Evolutionary conservation across 2,797 vertebrate genomes (phyloP).

Genomic region (Lerista edwardsae): DNA sequence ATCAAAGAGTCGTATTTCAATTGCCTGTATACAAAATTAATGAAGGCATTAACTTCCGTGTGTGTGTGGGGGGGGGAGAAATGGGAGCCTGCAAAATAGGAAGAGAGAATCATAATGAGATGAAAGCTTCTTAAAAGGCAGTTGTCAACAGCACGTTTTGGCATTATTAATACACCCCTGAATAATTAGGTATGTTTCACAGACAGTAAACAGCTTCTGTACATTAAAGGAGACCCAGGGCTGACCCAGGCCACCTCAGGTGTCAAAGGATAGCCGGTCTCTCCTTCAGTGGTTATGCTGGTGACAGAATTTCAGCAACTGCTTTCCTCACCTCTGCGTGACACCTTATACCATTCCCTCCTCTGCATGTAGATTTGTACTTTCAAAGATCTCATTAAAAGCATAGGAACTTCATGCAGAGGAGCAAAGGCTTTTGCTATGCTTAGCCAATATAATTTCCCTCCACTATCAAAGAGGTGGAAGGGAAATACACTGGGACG

Average conservation of each 20-base stretch:
- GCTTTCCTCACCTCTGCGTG: background rate
- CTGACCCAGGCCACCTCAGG: background rate
- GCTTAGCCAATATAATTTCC: background rate
- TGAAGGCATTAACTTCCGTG: slow-evolving; percentile 72
- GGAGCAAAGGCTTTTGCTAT: background rate
- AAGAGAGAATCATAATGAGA: slow-evolving; percentile 66
- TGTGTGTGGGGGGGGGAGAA: slow-evolving; percentile 1
- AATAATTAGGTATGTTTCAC: slow-evolving; percentile 27
- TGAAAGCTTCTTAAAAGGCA: slow-evolving; percentile 72
- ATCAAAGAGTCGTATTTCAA: slow-evolving; percentile 70
- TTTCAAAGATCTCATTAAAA: background rate
- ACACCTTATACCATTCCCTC: background rate
- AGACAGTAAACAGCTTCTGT: slow-evolving; percentile 22
- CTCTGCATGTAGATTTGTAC: background rate
- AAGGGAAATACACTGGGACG: background rate
- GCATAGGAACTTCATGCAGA: background rate
- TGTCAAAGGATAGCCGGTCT: too few species aligned
- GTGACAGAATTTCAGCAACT: background rate
- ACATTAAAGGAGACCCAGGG: background rate
- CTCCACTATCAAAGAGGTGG: background rate
- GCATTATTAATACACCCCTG: slow-evolving; percentile 49
- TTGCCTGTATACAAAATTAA: slow-evolving; percentile 74
- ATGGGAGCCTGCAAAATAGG: slow-evolving; percentile 54
- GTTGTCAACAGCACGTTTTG: slow-evolving; percentile 67
- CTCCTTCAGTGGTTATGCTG: too few species aligned